Percentiles rank a stretch among this genome's conserved stretches.
These are phyloP conservation scores for Ichneumoninae sp. DNA, from an alignment of 2,888 invertebrate genomes.

Conservation along the genomic window DNA sequence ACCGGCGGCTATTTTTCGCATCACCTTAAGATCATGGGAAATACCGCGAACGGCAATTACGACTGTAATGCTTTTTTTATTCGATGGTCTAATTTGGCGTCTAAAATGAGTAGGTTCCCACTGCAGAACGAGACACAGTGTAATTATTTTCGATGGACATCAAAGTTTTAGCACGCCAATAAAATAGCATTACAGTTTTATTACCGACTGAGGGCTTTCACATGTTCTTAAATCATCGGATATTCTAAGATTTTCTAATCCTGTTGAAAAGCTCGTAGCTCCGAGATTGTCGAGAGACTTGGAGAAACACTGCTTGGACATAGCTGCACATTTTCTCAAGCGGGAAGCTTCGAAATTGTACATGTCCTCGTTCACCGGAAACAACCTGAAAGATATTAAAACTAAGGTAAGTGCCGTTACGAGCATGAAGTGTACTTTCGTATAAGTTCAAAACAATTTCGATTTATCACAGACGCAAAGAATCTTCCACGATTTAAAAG, in stretches of 20 bases:
- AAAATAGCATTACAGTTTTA: not conserved
- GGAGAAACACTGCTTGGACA: constrained; percentile 71
- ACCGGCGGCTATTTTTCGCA: too few species aligned
- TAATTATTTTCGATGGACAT: not conserved
- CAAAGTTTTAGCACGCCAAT: not conserved
- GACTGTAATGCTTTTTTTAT: too few species aligned
- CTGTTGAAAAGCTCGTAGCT: constrained; percentile 67
- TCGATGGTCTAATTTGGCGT: too few species aligned
- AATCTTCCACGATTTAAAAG: constrained; percentile 70
- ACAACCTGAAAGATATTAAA: constrained; percentile 69
- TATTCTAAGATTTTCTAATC: constrained; percentile 22
- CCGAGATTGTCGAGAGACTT: constrained; percentile 61
- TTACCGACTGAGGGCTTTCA: not conserved
- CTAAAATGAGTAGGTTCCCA: too few species aligned
- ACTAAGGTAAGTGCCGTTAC: constrained; percentile 63
- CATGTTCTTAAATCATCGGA: not conserved
- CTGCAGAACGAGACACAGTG: not conserved
- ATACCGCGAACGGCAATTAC: not conserved
- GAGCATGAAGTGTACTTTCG: not conserved
- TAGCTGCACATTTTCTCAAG: constrained; percentile 68
- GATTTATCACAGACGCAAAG: constrained; percentile 65
- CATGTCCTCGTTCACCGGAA: constrained; percentile 71
- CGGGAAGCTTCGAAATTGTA: constrained; percentile 74
- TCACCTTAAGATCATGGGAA: not conserved
- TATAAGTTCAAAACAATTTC: not conserved